Evolutionary conservation across 2,797 vertebrate genomes (phyloP), one percentile per base, ranked within the genome.

Genomic region (Semotilus atromaculatus): DNA sequence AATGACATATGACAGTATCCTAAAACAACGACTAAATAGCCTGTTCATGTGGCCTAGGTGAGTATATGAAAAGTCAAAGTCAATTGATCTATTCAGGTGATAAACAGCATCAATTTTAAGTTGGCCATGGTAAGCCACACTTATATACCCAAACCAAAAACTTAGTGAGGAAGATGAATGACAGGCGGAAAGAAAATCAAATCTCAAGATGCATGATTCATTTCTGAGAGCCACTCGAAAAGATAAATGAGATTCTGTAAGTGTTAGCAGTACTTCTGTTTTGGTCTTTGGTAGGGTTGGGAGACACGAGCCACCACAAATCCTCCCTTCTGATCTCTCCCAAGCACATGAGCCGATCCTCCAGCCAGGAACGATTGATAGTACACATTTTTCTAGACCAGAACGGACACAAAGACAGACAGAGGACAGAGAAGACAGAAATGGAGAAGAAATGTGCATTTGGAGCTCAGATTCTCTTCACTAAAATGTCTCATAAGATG

Each of bases 311-410:
- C 66, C 29, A 80, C 70, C 38, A 78, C 48, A 88, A 86, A 88
- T 74, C 43, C 53, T 80, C 70, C 45, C 55, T 81, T 87, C 73
- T 80, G 86, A 90, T 86, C 88, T 85, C 40, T 73, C 62, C 80
- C 85, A 87, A 86, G 53, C 76, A 86, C 16, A 31, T 62, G n/a
- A 38, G 6, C 53, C 68, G 23, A 18, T 36, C 51, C 60, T 71
- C 31, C 67, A 79, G 58, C 68, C 29, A 51, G 23, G 2, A 79
- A 60, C 66, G 21, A 78, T 14, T 70, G 38, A 84, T 84, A 34
- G 38, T 21, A 53, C 67, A 71, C 53, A 62, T 71, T 62, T 71
- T 62, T 62, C n/a, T 40, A 29, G 55, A 67, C 26, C 26, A 55
- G n/a, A 77, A 75, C 38, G 62, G 18, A 83, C 62, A 73, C 67